phyloP scores from a whole-genome alignment of 2,888 invertebrate species.

The Thereva unica region DNA sequence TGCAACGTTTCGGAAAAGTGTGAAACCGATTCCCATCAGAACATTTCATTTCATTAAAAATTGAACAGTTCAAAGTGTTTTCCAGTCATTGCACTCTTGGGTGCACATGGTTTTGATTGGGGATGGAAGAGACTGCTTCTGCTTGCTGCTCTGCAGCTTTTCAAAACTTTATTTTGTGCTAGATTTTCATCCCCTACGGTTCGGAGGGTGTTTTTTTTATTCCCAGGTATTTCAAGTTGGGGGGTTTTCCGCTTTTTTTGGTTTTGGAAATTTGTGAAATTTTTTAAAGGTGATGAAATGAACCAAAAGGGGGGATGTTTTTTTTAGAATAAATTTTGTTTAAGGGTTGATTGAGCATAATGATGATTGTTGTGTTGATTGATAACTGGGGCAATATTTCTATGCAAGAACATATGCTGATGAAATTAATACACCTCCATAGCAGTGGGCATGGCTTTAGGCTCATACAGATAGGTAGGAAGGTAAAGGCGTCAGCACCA shows the following conservation, averaged over 20 bases:
- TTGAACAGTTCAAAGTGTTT: constrained; percentile 57
- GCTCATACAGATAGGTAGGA: too few species aligned
- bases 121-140: constrained; percentile 14
- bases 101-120: constrained; percentile 38
- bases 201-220: constrained; percentile 18
- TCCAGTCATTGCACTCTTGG: constrained; percentile 48
- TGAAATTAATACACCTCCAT: too few species aligned
- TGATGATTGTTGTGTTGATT: too few species aligned
- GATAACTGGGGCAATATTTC: too few species aligned
- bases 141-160: constrained; percentile 9
- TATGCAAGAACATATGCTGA: too few species aligned
- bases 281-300: too few species aligned
- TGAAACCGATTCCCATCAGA: constrained; percentile 41
- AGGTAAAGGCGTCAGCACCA: too few species aligned
- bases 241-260: neutral
- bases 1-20: constrained; percentile 30
- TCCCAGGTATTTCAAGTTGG: constrained; percentile 14
- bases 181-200: constrained; percentile 5
- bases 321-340: too few species aligned
- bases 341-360: too few species aligned
- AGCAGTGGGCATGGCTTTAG: too few species aligned
- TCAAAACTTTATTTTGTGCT: constrained; percentile 33
- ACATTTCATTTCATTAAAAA: constrained; percentile 57
- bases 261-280: too few species aligned
- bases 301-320: too few species aligned